Evolutionary conservation across 2,888 invertebrate genomes (phyloP).

Genomic region (Troides helena): DNA sequence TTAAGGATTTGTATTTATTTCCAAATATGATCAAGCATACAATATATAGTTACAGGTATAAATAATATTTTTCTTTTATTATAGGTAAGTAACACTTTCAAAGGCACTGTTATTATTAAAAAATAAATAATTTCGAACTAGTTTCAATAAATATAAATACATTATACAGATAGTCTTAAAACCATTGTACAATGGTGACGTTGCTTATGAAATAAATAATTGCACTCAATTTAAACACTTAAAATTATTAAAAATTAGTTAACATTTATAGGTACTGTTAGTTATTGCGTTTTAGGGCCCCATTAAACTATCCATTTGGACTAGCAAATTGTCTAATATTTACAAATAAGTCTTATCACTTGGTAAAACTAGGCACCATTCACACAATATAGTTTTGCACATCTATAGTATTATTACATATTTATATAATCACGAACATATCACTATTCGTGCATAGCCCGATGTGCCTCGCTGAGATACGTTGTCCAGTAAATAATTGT

Average conservation of each 20-base stretch:
- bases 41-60: neutral
- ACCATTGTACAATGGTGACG: slow-evolving; percentile 12
- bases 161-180: slow-evolving; percentile 13
- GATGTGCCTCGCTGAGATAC: slow-evolving; percentile 80
- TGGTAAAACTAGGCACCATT: slow-evolving; percentile 49
- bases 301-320: slow-evolving; percentile 50
- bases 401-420: neutral
- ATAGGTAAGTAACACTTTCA: slow-evolving; percentile 3
- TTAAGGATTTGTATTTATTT: neutral
- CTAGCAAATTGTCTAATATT: slow-evolving; percentile 70
- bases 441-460: slow-evolving; percentile 51
- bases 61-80: neutral
- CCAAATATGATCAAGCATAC: neutral
- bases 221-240: slow-evolving; percentile 26
- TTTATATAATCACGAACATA: slow-evolving; percentile 12
- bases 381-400: slow-evolving; percentile 17
- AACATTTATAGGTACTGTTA: slow-evolving; percentile 24
- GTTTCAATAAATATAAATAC: slow-evolving; percentile 15
- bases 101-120: slow-evolving; percentile 10
- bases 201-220: slow-evolving; percentile 21
- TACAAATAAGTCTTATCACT: slow-evolving; percentile 49
- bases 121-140: neutral
- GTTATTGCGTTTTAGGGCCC: slow-evolving; percentile 34
- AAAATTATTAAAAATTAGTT: slow-evolving; percentile 27
- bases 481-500: slow-evolving; percentile 82